Conservation (phyloP, 2,113 vertebrate genomes). For the Psittacara wagleri region DNA sequence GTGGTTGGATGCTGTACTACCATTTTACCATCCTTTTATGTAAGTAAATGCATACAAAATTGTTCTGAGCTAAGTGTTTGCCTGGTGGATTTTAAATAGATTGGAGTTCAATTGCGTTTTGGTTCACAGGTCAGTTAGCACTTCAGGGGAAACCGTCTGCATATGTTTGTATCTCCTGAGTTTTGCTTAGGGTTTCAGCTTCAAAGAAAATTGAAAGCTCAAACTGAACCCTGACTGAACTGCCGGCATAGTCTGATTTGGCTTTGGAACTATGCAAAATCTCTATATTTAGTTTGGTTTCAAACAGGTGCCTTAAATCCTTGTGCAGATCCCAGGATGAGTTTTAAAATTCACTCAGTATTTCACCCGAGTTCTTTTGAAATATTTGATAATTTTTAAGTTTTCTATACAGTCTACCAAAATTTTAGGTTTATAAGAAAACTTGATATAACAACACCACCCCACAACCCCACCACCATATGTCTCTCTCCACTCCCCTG, state of each 20-base stretch:
- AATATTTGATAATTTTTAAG: constrained; percentile 10
- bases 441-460: background rate
- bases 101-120: constrained; percentile 25
- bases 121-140: constrained; percentile 43
- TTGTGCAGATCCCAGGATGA: background rate
- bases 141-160: constrained; percentile 23
- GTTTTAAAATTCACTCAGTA: constrained; percentile 9
- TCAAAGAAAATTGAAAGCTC: constrained; percentile 10
- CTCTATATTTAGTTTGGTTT: constrained; percentile 51
- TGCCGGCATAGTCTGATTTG: constrained; percentile 4
- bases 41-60: background rate
- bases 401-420: background rate
- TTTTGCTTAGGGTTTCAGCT: constrained; percentile 19
- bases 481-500: background rate
- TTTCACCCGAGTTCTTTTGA: background rate
- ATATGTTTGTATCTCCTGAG: constrained; percentile 29
- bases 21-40: background rate
- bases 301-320: constrained; percentile 35
- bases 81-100: background rate
- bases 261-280: constrained; percentile 12
- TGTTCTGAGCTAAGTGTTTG: constrained; percentile 5
- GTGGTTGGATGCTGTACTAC: background rate
- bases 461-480: too few relatives aligned
- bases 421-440: background rate
- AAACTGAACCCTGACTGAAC: constrained; percentile 19